Evolutionary conservation across 2,888 invertebrate genomes (phyloP), one percentile per base, ranked within the genome.

Genomic region (Lasioglossum lativentre): DNA sequence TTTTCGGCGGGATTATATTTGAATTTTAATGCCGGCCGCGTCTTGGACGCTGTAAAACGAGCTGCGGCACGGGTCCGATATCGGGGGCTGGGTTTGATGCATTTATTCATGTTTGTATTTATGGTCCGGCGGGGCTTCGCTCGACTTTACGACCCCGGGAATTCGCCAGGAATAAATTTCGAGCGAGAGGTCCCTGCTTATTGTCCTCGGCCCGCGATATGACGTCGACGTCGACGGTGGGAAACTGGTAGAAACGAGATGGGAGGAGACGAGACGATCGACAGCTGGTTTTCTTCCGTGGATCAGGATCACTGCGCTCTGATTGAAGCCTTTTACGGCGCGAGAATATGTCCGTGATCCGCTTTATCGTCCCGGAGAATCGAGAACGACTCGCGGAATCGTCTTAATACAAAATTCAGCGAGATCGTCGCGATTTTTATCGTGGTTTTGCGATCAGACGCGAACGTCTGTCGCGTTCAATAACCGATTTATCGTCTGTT

Each of bases 61-160:
- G 47, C 52, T 12, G 68, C 74, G n/a, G 68, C 19, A 63, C 75
- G n/a, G 68, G 72, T 52, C 73, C 80, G 70, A 47, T 71, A 86
- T 87, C 80, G 30, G 30, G 83, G 63, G 76, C 30, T 74, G 89
- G 88, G 88, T 91, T 91, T 87, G 90, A 91, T 93, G 92, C 92
- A 93, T 93, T 92, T 94, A 94, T 93, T 93, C 92, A 94, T 93
- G 91, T 90, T 90, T 87, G 89, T 92, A 92, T 93, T 94, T 92
- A 93, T 91, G 90, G 88, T 85, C 78, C 80, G 83, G 76, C 91
- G 52, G 68, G 71, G 70, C 72, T 71, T 52, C 79, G 78, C 30
- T 40, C 81, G 72, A 81, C 78, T 90, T 90, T 90, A 89, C 84
- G 90, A 90, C 81, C 70, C 80, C 75, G 75, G 75, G 86, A 89